Conservation (phyloP, 2,113 vertebrate species). For the Oryzias curvinotus region DNA sequence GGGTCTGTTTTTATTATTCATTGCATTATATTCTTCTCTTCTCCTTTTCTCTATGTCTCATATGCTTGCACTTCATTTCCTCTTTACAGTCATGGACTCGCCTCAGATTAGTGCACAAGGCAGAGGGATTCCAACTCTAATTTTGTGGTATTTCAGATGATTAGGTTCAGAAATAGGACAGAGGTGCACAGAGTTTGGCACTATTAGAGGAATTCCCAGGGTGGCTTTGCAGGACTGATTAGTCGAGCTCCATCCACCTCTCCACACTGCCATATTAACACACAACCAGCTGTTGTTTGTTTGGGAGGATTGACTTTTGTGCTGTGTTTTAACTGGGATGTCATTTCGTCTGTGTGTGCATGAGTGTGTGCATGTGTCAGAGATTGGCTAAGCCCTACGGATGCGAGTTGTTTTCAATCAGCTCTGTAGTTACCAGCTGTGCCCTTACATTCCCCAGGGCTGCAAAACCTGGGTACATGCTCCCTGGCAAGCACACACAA, state of each 20-base stretch:
- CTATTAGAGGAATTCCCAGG: slow-evolving; percentile 68
- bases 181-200: slow-evolving; percentile 58
- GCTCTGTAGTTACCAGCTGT: slow-evolving; percentile 74
- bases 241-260: slow-evolving; percentile 54
- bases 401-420: slow-evolving; percentile 74
- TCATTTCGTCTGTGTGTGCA: slow-evolving; percentile 41
- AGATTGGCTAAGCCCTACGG: slow-evolving; percentile 65
- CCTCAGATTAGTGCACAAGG: slow-evolving; percentile 64
- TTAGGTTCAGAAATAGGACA: slow-evolving; percentile 72
- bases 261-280: slow-evolving; percentile 46
- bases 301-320: slow-evolving; percentile 50
- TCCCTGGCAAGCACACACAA: slow-evolving; percentile 31
- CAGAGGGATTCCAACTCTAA: slow-evolving; percentile 69
- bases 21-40: slow-evolving; percentile 65
- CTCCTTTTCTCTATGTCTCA: slow-evolving; percentile 44
- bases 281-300: slow-evolving; percentile 74
- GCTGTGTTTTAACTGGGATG: slow-evolving; percentile 57
- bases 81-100: slow-evolving; percentile 59
- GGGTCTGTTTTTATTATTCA: slow-evolving; percentile 71
- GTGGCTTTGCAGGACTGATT: slow-evolving; percentile 64
- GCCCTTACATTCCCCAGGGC: slow-evolving; percentile 60
- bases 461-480: slow-evolving; percentile 51
- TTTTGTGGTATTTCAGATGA: slow-evolving; percentile 73
- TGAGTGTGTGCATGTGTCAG: slow-evolving; percentile 43
- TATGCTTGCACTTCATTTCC: slow-evolving; percentile 54